Evolutionary conservation across 2,113 vertebrate genomes (phyloP).

Genomic region (Plestiodon gilberti): DNA sequence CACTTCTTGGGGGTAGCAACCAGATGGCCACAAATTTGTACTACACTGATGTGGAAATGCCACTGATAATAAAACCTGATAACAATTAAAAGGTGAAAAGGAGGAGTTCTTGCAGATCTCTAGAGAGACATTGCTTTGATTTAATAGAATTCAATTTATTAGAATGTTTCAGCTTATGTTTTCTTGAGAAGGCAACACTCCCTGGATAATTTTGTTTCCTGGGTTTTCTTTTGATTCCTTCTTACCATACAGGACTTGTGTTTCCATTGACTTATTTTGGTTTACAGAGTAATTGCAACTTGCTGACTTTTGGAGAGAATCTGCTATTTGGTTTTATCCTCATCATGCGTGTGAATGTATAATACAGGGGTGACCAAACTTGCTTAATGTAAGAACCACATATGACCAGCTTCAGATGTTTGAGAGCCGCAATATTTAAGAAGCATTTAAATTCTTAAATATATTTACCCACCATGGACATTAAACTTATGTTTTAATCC

Average conservation of each 20-base stretch:
- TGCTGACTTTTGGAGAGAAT: background rate
- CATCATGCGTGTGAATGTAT: background rate
- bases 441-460: no score
- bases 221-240: background rate
- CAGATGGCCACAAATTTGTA: background rate
- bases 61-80: background rate
- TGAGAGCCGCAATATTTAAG: no score
- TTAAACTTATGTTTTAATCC: no score
- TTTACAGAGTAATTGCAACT: background rate
- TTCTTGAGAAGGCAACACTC: background rate
- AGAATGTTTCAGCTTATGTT: background rate
- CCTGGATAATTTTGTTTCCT: background rate
- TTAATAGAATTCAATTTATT: background rate
- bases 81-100: background rate
- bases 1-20: fast-evolving
- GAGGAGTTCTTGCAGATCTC: background rate
- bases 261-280: background rate
- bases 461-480: no score
- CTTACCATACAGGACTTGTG: background rate
- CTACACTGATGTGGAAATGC: background rate
- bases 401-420: no score
- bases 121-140: background rate
- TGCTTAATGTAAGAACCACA: no score
- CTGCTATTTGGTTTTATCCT: background rate
- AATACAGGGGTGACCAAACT: no score